These are phyloP conservation scores for Piscicola geometra DNA, from an alignment of 2,888 invertebrate genomes.

Conservation along the genomic window DNA sequence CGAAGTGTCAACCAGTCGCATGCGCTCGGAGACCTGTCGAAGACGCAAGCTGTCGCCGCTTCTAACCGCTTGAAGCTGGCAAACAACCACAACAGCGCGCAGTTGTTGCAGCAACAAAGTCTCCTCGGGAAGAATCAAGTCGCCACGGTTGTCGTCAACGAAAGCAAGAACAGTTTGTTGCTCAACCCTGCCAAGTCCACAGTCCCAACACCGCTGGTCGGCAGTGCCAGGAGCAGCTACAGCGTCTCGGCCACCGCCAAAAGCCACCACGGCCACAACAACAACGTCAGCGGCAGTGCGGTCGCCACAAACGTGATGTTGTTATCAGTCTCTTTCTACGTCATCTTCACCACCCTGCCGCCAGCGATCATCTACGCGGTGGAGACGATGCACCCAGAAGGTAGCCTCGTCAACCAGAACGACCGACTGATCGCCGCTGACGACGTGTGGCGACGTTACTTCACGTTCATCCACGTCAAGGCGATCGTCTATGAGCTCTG, in stretches of 20 bases:
- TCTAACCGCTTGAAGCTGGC: neutral
- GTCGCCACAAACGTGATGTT: slow-evolving; percentile 53
- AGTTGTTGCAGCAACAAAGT: neutral
- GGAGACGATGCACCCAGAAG: slow-evolving; percentile 46
- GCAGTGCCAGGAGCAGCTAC: slow-evolving; percentile 27
- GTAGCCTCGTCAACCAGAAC: slow-evolving; percentile 44
- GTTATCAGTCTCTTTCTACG: slow-evolving; percentile 54
- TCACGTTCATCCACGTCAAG: slow-evolving; percentile 44
- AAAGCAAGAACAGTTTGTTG: neutral
- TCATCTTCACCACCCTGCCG: slow-evolving; percentile 53
- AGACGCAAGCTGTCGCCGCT: neutral
- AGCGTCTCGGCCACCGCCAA: slow-evolving; percentile 33
- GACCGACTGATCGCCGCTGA: slow-evolving; percentile 44
- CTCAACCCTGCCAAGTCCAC: neutral
- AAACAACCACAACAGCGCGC: neutral
- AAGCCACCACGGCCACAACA: slow-evolving; percentile 33
- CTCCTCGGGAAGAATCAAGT: neutral
- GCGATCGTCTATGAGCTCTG: slow-evolving; percentile 48
- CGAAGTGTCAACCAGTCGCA: neutral
- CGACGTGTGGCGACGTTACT: slow-evolving; percentile 45
- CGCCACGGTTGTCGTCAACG: neutral
- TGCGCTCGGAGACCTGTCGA: neutral
- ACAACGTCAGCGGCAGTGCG: too few relatives aligned
- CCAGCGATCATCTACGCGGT: slow-evolving; percentile 52
- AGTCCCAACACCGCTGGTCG: neutral